phyloP scores from a whole-genome alignment of 1,140 invertebrate genomes.

The Halyomorpha halys region DNA sequence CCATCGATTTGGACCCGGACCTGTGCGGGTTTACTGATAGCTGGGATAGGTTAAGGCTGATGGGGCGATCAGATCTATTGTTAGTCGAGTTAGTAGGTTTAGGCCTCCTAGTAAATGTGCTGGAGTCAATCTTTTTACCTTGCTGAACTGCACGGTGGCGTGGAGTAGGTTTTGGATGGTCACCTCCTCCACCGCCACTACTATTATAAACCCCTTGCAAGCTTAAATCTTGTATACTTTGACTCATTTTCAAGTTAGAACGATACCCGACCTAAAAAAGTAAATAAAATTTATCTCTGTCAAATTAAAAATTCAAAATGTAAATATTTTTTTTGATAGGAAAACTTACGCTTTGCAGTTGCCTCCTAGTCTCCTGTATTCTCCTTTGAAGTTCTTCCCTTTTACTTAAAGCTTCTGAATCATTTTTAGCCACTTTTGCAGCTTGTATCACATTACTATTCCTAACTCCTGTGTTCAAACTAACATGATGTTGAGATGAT shows the following conservation, averaged over 20 bases:
- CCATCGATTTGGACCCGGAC: slow-evolving; percentile 26
- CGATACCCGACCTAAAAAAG: slow-evolving; percentile 56
- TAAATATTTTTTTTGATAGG: neutral
- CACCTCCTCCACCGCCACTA: slow-evolving; percentile 30
- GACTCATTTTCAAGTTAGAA: slow-evolving; percentile 66
- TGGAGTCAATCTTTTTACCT: slow-evolving; percentile 38
- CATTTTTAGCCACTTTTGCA: slow-evolving; percentile 44
- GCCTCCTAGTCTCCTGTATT: slow-evolving; percentile 76
- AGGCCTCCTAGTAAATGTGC: slow-evolving; percentile 36
- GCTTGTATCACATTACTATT: slow-evolving; percentile 44
- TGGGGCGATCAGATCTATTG: slow-evolving; percentile 2
- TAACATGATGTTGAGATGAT: slow-evolving; percentile 34
- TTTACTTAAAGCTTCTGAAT: slow-evolving; percentile 56
- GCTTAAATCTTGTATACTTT: slow-evolving; percentile 66
- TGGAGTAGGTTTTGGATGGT: slow-evolving; percentile 37
- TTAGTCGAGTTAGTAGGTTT: slow-evolving; percentile 33
- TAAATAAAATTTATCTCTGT: neutral
- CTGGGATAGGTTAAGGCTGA: slow-evolving; percentile 23
- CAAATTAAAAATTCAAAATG: neutral
- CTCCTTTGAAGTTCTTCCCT: slow-evolving; percentile 72
- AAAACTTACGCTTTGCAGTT: slow-evolving; percentile 67
- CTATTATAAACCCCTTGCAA: slow-evolving; percentile 39
- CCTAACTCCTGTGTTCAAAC: slow-evolving; percentile 30
- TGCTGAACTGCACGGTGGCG: slow-evolving; percentile 34
- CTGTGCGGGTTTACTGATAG: slow-evolving; percentile 24